Evolutionary conservation across 2,797 vertebrate genomes (phyloP).

Genomic region (Siniperca undulata): DNA sequence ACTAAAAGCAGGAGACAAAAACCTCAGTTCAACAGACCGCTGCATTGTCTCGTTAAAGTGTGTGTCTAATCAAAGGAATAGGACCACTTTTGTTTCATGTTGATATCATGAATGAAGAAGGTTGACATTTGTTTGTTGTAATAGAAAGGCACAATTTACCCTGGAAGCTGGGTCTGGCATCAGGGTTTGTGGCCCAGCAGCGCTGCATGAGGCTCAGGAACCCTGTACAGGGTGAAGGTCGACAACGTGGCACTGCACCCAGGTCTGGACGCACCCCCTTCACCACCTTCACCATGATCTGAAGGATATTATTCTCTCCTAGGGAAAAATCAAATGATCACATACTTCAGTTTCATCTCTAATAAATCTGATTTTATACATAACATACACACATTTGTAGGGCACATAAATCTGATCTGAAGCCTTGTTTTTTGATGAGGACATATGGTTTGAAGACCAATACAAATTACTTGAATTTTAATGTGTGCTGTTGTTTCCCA

Average conservation of each 20-base stretch:
- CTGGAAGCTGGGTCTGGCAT: slow-evolving; percentile 93
- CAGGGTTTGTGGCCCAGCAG: slow-evolving; percentile 93
- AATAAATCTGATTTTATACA: neutral
- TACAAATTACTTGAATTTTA: neutral
- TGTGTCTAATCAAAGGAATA: neutral
- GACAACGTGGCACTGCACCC: slow-evolving; percentile 88
- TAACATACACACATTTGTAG: neutral
- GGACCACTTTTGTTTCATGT: neutral
- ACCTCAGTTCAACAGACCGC: neutral
- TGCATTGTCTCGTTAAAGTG: neutral
- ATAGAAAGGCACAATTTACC: slow-evolving; percentile 81
- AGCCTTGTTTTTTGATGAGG: neutral
- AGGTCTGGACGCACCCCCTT: slow-evolving; percentile 95
- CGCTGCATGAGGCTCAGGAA: slow-evolving; percentile 94
- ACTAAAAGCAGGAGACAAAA: slow-evolving; percentile 12
- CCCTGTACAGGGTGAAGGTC: slow-evolving; percentile 89
- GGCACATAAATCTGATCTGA: neutral
- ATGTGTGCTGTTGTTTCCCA: slow-evolving; percentile 57
- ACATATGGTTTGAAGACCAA: neutral
- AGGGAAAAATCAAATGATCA: slow-evolving; percentile 1
- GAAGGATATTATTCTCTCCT: slow-evolving; percentile 98
- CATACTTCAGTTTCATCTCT: neutral
- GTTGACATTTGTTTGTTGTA: neutral
- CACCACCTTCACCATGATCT: slow-evolving; percentile 99
- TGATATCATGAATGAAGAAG: neutral